Conservation (phyloP, 2,888 invertebrate genomes). For the Bimastos eiseni region DNA sequence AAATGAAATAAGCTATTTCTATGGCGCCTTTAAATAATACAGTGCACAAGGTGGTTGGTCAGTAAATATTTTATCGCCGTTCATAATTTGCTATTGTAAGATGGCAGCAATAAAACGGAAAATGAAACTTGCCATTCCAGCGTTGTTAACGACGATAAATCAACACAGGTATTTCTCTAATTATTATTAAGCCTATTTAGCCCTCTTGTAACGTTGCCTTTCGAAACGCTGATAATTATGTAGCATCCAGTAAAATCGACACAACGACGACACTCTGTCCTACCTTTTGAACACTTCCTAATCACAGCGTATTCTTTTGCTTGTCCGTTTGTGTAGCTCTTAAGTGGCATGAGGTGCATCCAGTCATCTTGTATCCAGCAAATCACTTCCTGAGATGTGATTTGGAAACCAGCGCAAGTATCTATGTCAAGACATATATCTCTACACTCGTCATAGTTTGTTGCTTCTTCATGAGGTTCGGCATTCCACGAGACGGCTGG, state of each 20-base stretch:
- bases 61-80: too few relatives aligned
- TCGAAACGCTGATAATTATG: too few relatives aligned
- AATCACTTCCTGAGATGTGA: not conserved
- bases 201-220: not conserved
- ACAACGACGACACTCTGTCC: not conserved
- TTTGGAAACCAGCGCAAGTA: not conserved
- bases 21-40: too few relatives aligned
- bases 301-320: not conserved
- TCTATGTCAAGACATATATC: not conserved
- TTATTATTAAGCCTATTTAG: too few relatives aligned
- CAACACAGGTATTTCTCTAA: not conserved
- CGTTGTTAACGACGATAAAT: too few relatives aligned
- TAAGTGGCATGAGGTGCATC: not conserved
- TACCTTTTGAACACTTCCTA: not conserved
- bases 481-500: not conserved
- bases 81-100: too few relatives aligned
- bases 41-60: too few relatives aligned
- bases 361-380: not conserved
- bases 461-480: not conserved
- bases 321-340: not conserved
- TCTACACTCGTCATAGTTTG: not conserved
- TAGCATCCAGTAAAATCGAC: not conserved
- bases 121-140: too few relatives aligned
- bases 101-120: too few relatives aligned
- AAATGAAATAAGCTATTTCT: too few relatives aligned